Base-by-base conservation (phyloP, 2,797 vertebrate genomes). In the Australoheros facetus region DNA sequence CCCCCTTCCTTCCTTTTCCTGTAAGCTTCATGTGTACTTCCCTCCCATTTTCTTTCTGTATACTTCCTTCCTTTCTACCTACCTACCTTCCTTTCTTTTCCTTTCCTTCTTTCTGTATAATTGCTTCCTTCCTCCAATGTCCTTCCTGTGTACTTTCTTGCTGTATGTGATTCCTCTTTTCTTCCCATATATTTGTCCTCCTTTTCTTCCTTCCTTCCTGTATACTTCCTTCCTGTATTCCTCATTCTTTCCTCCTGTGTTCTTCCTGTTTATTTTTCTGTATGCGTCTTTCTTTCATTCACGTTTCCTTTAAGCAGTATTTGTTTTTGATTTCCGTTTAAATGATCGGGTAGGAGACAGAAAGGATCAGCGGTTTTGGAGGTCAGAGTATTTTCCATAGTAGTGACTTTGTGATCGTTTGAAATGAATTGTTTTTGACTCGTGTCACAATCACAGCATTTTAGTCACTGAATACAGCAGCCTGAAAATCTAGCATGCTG, bases 241-340 rank as follows among this genome's bases (percentile, higher is more conserved):
- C 13, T 26, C 42, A 13, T n/a, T 28, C 39, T 26, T 66, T 12
- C 60, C 14, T 42, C 42, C 39, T 0, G 9, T 12, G 39, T 66
- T 11, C 23, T 45, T 66, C 60, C 39, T 45, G 60, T 66, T 45
- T 19, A 45, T 0, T 12, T 66, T 4, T 28, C 62, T 48, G 39
- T 2, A 12, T 7, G 60, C 14, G 14, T 48, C 21, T 34, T 64
- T 45, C 13, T 45, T 48, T 66, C 39, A 19, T 45, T 64, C 60
- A 17, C 0, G 17, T 28, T 66, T 66, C 39, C 39, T 64, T 23
- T 28, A 45, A 28, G 17, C 9, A 26, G 21, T 11, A 26, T 23
- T 10, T 64, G 9, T 21, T 64, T 2, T 11, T 0, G 14, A 45
- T 45, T 17, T 64, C 21, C 21, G 10, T 26, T 23, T 17, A 45